These are phyloP conservation scores for Phalloptychus januarius DNA, from an alignment of 2,797 vertebrate species.

Conservation along the genomic window DNA sequence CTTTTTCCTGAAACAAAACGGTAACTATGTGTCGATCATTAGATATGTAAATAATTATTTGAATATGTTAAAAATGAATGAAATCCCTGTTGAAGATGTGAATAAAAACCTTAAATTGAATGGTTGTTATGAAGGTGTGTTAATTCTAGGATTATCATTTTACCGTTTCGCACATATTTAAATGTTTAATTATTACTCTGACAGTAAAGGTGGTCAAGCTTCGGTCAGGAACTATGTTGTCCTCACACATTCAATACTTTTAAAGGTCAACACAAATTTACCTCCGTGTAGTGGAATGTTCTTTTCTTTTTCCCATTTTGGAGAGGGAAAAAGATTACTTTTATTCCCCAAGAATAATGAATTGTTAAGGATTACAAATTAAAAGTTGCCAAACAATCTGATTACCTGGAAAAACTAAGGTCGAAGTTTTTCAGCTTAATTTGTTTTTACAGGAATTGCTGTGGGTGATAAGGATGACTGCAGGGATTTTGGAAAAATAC, in stretches of 20 bases:
- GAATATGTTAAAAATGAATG: background rate
- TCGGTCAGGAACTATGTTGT: background rate
- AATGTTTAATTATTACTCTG: background rate
- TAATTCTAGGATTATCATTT: background rate
- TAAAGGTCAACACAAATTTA: background rate
- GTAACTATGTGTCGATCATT: background rate
- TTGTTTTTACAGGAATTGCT: background rate
- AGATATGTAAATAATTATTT: background rate
- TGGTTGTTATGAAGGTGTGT: background rate
- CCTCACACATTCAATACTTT: background rate
- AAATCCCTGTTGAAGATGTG: background rate
- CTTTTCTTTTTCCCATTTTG: constrained; percentile 2
- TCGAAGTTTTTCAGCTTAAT: background rate
- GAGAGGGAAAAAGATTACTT: background rate
- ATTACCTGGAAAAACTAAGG: background rate
- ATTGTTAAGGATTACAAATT: background rate
- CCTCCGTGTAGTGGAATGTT: background rate
- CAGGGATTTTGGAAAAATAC: background rate
- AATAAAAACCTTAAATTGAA: background rate
- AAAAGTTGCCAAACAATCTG: background rate
- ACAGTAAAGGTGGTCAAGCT: background rate
- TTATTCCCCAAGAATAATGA: background rate
- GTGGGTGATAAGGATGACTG: background rate
- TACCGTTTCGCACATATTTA: background rate
- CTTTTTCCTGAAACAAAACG: background rate